Evolutionary conservation across 2,797 vertebrate genomes (phyloP).

Genomic region (Megalops cyprinoides): DNA sequence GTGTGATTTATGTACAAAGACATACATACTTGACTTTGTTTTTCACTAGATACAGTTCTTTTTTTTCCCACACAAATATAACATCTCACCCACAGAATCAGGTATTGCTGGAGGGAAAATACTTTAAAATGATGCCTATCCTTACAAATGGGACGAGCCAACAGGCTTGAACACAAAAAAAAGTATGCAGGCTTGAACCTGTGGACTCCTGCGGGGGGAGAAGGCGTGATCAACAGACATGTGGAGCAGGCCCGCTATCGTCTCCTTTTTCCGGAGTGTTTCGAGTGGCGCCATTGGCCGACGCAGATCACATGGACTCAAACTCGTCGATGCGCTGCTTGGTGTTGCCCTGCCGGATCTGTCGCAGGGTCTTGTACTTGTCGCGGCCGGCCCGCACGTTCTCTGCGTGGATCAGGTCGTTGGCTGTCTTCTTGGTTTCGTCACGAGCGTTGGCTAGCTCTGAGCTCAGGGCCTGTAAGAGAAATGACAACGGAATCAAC

Average conservation of each 20-base stretch:
- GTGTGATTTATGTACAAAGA: background rate
- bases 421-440: constrained; percentile 91
- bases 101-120: background rate
- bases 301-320: constrained; percentile 89
- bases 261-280: constrained; percentile 55
- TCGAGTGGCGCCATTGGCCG: too few species aligned
- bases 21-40: background rate
- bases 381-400: constrained; percentile 94
- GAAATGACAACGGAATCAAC: constrained; percentile 38
- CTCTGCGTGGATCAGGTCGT: constrained; percentile 93
- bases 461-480: constrained; percentile 83
- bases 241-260: background rate
- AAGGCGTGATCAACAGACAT: background rate
- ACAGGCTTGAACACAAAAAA: background rate
- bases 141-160: background rate
- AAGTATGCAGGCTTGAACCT: constrained; percentile 5
- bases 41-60: background rate
- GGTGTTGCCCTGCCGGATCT: constrained; percentile 97
- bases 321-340: constrained; percentile 98
- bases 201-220: background rate
- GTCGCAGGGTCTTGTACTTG: constrained; percentile 97
- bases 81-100: background rate
- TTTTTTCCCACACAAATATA: constrained; percentile 7
- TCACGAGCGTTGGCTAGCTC: constrained; percentile 91
- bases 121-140: background rate